These are phyloP conservation scores for Heliconius hermathena DNA, from an alignment of 1,140 invertebrate genomes.

Conservation along the genomic window DNA sequence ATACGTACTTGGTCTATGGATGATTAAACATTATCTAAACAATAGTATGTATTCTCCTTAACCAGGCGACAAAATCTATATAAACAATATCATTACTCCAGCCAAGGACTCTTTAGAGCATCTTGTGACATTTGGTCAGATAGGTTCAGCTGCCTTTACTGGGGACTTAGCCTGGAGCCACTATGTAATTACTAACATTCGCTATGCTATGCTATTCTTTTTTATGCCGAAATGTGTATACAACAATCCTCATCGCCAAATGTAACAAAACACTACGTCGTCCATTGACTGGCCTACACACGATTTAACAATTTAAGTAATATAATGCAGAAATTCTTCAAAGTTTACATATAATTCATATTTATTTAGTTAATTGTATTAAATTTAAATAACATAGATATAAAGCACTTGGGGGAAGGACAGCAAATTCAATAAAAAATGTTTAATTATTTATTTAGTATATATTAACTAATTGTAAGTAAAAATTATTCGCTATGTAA, in stretches of 20 bases:
- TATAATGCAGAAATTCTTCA: constrained; percentile 76
- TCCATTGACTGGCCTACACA: constrained; percentile 63
- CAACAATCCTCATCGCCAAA: constrained; percentile 56
- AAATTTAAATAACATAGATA: constrained; percentile 81
- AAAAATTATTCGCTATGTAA: constrained; percentile 82
- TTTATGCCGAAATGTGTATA: constrained; percentile 24
- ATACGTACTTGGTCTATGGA: constrained; percentile 42
- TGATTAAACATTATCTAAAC: constrained; percentile 46
- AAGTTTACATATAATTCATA: constrained; percentile 78
- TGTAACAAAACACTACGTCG: constrained; percentile 54
- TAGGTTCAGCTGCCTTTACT: neutral
- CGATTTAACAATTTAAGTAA: constrained; percentile 75
- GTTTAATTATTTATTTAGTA: constrained; percentile 80
- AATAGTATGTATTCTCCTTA: constrained; percentile 43
- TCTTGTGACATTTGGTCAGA: constrained; percentile 58
- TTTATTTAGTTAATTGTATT: constrained; percentile 79
- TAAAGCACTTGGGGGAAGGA: constrained; percentile 83
- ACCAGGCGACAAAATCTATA: constrained; percentile 71
- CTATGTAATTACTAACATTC: neutral
- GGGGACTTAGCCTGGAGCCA: neutral
- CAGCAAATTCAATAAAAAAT: constrained; percentile 83
- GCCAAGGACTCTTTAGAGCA: constrained; percentile 43
- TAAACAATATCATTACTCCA: constrained; percentile 56
- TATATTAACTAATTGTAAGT: constrained; percentile 73
- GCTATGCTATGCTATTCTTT: constrained; percentile 5